Evolutionary conservation across 2,113 vertebrate genomes (phyloP), one percentile per base, ranked within the genome.

Genomic region (Nannobrachium achirus): DNA sequence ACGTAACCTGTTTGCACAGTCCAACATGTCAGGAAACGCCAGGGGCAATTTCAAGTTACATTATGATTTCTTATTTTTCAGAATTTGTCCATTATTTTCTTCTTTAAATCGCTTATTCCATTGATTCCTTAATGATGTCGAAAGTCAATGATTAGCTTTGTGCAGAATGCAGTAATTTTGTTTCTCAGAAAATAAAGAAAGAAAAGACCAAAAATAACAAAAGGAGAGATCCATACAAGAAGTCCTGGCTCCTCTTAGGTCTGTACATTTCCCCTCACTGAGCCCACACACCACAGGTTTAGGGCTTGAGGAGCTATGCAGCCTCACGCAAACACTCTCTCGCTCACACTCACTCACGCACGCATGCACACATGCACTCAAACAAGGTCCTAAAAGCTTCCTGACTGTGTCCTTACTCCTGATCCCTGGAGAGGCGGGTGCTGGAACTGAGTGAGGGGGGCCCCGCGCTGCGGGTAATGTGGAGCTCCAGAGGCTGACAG

Each of bases 401-500:
- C 96, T 56, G 97, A 97, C 83, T 98, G 96, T 91, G 97, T 97
- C 94, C 96, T 93, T 83, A 98, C 95, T 83, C 96, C 96, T 14
- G 96, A 92, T 63, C 95, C 94, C 88, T 95, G 95, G 46, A 96
- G 91, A 7, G 94, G 95, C 88, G 95, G 92, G 84, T 96, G 95
- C 88, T 96, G 94, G 91, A 97, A 97, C 84, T 95, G 96, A 69
- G 91, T 87, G 80, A 96, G 88, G 84, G 91, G 76, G 9, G 91
- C 87, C 78, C 92, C 94, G 0, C 93, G 93, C 86, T 94, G 95
- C 0, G 94, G 88, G 85, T 95, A 98, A 93, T 97, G 95, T 92
- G 98, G 93, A 72, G 93, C 87, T 87, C 80, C 93, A 75, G 95
- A 89, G 86, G 94, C 92, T 38, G 95, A 88, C 42, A 94, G 89